Evolutionary conservation across 2,797 vertebrate genomes (phyloP).

Genomic region (Vultur gryphus): DNA sequence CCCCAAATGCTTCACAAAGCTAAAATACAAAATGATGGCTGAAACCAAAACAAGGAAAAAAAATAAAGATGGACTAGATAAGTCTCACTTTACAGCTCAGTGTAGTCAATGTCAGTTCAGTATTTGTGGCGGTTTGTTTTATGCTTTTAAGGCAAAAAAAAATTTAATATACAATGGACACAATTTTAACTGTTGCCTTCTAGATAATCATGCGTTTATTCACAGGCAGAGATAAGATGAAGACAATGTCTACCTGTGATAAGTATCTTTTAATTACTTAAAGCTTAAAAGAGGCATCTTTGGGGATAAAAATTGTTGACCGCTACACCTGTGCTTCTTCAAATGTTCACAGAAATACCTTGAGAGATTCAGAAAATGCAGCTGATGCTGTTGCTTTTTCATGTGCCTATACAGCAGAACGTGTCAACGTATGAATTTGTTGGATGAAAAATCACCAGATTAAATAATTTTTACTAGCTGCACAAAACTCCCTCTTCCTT

Average conservation of each 20-base stretch:
- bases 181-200: not conserved
- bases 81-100: not conserved
- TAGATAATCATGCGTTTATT: not conserved
- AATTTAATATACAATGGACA: rapidly evolving
- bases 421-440: not conserved
- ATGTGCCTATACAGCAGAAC: not conserved
- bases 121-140: not conserved
- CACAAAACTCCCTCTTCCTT: not conserved
- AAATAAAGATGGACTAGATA: not conserved
- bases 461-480: not conserved
- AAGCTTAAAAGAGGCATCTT: not conserved
- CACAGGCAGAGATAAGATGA: not conserved
- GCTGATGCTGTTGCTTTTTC: not conserved
- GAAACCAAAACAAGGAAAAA: not conserved
- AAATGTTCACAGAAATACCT: not conserved
- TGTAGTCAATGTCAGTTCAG: not conserved
- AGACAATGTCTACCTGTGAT: not conserved
- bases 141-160: not conserved
- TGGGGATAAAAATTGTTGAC: not conserved
- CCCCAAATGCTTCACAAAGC: not conserved
- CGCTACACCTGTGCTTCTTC: not conserved
- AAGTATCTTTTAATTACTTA: not conserved
- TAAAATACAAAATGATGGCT: not conserved
- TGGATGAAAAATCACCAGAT: not conserved
- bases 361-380: constrained; percentile 20